Conservation (phyloP, 2,888 invertebrate genomes). For the Xestia xanthographa region DNA sequence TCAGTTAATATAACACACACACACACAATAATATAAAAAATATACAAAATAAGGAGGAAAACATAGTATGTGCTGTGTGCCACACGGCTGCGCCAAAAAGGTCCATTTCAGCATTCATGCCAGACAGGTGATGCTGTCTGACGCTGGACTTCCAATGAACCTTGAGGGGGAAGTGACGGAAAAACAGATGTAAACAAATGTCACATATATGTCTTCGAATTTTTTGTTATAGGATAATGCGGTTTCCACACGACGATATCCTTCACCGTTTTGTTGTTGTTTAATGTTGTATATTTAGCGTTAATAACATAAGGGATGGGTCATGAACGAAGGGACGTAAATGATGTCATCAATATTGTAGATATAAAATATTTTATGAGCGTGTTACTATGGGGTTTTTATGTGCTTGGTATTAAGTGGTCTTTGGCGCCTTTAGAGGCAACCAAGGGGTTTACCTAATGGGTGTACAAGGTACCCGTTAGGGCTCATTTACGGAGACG, state of each 20-base stretch:
- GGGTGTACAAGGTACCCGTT: no score
- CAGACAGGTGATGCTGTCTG: no score
- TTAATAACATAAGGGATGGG: not conserved
- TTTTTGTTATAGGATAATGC: not conserved
- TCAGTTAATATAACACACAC: no score
- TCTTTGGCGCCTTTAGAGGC: not conserved
- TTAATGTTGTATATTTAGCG: not conserved
- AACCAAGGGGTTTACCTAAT: not conserved
- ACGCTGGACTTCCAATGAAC: no score
- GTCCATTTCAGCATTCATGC: no score
- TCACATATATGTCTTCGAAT: not conserved
- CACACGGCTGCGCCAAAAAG: no score
- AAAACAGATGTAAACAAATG: no score
- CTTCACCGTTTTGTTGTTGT: not conserved
- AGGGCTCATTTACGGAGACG: no score
- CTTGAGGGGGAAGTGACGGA: no score
- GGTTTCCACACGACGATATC: not conserved
- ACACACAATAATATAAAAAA: no score
- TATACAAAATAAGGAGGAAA: no score
- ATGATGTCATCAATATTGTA: constrained; percentile 27
- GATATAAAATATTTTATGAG: constrained; percentile 28
- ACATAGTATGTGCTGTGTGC: no score
- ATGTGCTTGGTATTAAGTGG: not conserved
- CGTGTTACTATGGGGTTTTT: not conserved
- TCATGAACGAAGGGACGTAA: constrained; percentile 10